A percentile compares a stretch with the other conserved stretches of the same genome.
Conservation (phyloP, 92 coral and sea anemone species). For the Palythoa heliodiscus region DNA sequence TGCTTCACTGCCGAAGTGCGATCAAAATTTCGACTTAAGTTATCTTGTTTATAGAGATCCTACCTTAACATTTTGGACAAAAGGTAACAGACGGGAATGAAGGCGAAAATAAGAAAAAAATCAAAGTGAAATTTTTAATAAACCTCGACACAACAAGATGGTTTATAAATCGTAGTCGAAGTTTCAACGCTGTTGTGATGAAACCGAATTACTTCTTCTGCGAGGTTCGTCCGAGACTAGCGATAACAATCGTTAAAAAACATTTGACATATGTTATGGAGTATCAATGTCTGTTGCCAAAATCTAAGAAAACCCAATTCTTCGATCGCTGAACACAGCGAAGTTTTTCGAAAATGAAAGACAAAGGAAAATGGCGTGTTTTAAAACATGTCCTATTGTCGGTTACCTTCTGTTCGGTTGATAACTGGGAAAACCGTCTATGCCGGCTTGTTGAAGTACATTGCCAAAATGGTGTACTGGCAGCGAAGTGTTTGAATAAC, state of each 20-base stretch:
- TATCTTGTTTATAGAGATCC: background rate
- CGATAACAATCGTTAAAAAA: background rate
- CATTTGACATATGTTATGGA: background rate
- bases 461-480: conserved; percentile 39
- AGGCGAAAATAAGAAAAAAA: background rate
- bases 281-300: background rate
- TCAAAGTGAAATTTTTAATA: background rate
- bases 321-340: background rate
- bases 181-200: background rate
- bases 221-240: background rate
- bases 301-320: background rate
- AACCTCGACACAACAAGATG: background rate
- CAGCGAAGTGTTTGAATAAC: background rate
- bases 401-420: conserved; percentile 32
- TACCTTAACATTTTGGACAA: background rate
- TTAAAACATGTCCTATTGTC: background rate
- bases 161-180: background rate
- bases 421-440: conserved; percentile 17
- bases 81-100: background rate
- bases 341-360: conserved; percentile 18
- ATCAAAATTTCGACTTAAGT: background rate
- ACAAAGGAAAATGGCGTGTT: conserved; percentile 47
- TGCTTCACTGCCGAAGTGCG: background rate
- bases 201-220: background rate
- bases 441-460: conserved; percentile 30